These are phyloP conservation scores for Cheumatopsyche charites DNA, from an alignment of 1,140 invertebrate genomes.

Conservation along the genomic window DNA sequence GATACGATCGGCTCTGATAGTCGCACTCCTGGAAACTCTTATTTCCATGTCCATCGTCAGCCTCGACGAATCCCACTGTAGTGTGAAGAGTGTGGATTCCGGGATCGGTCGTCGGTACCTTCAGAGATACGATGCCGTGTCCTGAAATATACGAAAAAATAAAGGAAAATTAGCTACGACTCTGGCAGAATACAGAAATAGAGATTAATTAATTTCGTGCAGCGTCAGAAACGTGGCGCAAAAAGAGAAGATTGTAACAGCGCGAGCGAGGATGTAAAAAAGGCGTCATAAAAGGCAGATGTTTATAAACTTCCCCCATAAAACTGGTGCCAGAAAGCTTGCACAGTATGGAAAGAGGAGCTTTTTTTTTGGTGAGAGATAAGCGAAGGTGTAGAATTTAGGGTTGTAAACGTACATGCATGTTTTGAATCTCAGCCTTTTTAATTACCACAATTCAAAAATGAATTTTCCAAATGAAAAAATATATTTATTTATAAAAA, in stretches of 20 bases:
- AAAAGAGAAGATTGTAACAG: constrained; percentile 7
- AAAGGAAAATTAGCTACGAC: not conserved
- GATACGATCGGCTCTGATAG: constrained; percentile 63
- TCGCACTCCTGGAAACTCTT: constrained; percentile 55
- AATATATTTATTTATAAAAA: no score
- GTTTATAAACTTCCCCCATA: constrained; percentile 37
- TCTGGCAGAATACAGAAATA: not conserved
- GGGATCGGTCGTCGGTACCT: constrained; percentile 62
- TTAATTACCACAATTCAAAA: no score
- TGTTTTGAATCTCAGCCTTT: no score
- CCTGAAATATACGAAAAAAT: constrained; percentile 59
- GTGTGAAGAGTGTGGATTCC: constrained; percentile 65
- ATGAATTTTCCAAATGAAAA: no score
- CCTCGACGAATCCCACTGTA: constrained; percentile 60
- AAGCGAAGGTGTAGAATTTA: no score
- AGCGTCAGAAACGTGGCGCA: not conserved
- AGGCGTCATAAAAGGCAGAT: constrained; percentile 24
- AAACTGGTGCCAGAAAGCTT: constrained; percentile 19
- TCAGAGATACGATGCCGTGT: constrained; percentile 65
- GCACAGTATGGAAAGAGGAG: no score
- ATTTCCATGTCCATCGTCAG: not conserved
- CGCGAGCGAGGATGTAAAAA: constrained; percentile 4
- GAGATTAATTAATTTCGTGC: constrained; percentile 4
- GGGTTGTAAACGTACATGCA: no score
- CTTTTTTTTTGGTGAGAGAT: no score